Base-by-base conservation (phyloP, 2,888 invertebrate species). In the Erebia ligea region DNA sequence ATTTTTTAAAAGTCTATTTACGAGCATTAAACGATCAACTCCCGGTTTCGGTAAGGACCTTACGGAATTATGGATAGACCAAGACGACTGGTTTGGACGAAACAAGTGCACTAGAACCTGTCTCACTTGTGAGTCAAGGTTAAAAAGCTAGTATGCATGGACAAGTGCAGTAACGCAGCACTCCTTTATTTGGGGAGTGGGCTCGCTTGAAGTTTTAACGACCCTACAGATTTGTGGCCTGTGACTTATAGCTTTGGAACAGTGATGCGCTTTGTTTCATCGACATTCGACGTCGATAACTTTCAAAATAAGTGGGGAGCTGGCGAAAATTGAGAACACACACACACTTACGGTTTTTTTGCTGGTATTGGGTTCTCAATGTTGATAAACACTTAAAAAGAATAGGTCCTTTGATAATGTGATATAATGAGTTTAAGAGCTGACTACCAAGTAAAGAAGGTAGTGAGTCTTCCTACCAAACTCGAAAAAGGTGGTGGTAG, bases 211-310 rank as follows among this genome's bases (percentile, higher is more conserved):
- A 83, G 85, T 81, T 88, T 89, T 91, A 87, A 90, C 83, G 84
- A 84, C 81, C 83, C 81, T 79, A 80, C 83, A 86, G 90, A 91
- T 91, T 92, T 91, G 90, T 90, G 86, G 87, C 81, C 87, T 83
- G 89, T 90, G 86, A 89, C 84, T 89, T 90, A 90, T 87, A 82
- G 79, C 80, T 76, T 73, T 45, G 48, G 58, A 69, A 73, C 80
- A 86, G 88, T 80, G 87, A 78, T 75, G 85, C 34, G 68, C 76
- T 68, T 76, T 73, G 74, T 73, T 68, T 66, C 69, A 66, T 80
- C 82, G 79, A 81, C 80, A 77, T 83, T 80, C 82, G 79, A 81
- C 80, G 77, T 83, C 82, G 79, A 83, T 77, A 67, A 73, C 48
- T 69, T 59, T 54, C 10, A 67, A 62, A 48, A n/a, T 21, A 17